These are phyloP conservation scores for Cettia cetti DNA, from an alignment of 2,113 vertebrate genomes.

Conservation along the genomic window DNA sequence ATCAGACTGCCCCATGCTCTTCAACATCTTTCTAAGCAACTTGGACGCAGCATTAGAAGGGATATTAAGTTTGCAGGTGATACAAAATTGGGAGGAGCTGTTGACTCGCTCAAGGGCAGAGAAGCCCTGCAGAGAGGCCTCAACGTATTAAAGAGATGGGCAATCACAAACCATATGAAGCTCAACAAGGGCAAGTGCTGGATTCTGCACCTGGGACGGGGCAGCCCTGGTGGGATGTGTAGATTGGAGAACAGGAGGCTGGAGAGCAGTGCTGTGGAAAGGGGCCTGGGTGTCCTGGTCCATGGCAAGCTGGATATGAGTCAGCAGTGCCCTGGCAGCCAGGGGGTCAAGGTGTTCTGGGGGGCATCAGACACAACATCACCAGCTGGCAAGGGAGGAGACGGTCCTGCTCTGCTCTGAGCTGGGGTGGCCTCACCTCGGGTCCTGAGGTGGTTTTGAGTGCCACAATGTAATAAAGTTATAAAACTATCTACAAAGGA, in stretches of 20 bases:
- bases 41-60: no score
- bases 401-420: background rate
- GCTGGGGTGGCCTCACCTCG: background rate
- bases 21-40: background rate
- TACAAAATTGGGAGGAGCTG: background rate
- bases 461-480: background rate
- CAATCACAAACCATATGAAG: background rate
- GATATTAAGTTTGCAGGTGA: background rate
- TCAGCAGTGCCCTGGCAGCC: background rate
- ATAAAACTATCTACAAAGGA: no score
- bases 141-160: background rate
- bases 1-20: background rate
- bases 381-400: background rate
- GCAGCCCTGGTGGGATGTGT: background rate
- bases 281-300: no score
- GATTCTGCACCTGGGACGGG: background rate
- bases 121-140: no score
- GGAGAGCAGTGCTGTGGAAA: background rate
- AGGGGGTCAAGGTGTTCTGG: fast-evolving
- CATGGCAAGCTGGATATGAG: no score
- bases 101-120: background rate
- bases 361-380: background rate
- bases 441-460: background rate
- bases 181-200: fast-evolving
- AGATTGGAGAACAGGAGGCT: background rate